phyloP scores from a whole-genome alignment of 92 coral and sea anemone species.

The Porites cylindrica region DNA sequence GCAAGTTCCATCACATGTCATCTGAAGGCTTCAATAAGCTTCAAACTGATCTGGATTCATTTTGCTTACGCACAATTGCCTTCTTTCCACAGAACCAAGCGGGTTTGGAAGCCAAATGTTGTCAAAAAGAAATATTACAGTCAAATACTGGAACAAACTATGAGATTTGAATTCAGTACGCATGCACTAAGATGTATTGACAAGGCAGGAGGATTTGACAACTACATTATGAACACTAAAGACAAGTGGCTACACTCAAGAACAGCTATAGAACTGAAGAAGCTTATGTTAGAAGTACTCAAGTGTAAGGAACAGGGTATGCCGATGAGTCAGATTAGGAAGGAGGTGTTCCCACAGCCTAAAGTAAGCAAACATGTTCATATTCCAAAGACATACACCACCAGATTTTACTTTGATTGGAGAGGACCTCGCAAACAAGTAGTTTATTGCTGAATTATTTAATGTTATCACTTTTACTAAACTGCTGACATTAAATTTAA shows the following conservation, averaged over 20 bases:
- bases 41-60: not conserved
- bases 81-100: slow-evolving; percentile 73
- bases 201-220: slow-evolving; percentile 98
- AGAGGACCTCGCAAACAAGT: slow-evolving; percentile 96
- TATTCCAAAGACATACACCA: slow-evolving; percentile 76
- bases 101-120: slow-evolving; percentile 98
- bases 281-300: slow-evolving; percentile 78
- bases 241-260: slow-evolving; percentile 79
- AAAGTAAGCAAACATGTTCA: slow-evolving; percentile 84
- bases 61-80: not conserved
- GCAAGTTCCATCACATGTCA: too few relatives aligned
- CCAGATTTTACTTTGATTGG: slow-evolving; percentile 95
- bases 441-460: slow-evolving; percentile 67
- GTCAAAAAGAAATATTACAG: slow-evolving; percentile 92
- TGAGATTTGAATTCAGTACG: slow-evolving; percentile 84
- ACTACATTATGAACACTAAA: slow-evolving; percentile 90
- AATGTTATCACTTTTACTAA: not conserved
- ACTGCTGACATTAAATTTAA: not conserved
- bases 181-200: slow-evolving; percentile 98
- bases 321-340: slow-evolving; percentile 81
- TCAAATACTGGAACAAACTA: slow-evolving; percentile 85
- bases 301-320: slow-evolving; percentile 83
- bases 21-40: too few relatives aligned
- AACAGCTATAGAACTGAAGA: slow-evolving; percentile 89
- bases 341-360: slow-evolving; percentile 81